Evolutionary conservation across 2,113 vertebrate species (phyloP).

Genomic region (Nesogale talazaci): DNA sequence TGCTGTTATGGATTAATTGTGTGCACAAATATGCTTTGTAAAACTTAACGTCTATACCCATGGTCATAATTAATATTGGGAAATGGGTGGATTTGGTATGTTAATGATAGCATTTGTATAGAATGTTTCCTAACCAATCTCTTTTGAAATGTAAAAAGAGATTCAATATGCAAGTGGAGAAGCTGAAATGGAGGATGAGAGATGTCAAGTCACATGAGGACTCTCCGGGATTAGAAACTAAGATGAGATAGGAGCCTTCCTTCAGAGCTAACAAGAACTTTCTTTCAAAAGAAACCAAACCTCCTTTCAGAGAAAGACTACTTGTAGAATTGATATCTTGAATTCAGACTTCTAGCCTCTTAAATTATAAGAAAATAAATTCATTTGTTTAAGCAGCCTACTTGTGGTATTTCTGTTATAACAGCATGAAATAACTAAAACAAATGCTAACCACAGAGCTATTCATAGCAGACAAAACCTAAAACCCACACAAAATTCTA

Average conservation of each 20-base stretch:
- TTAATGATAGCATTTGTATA: neutral
- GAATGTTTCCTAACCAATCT: neutral
- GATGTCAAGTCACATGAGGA: neutral
- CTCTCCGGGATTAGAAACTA: neutral
- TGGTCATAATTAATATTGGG: neutral
- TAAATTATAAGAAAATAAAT: neutral
- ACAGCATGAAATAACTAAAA: neutral
- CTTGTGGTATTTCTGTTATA: neutral
- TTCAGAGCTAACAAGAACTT: no score
- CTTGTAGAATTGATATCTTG: neutral
- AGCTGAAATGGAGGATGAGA: neutral
- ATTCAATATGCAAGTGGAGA: neutral
- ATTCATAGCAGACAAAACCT: neutral
- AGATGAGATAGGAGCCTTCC: neutral
- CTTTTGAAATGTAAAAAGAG: neutral
- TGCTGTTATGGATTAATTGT: neutral
- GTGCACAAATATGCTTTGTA: neutral
- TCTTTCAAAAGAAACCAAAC: no score
- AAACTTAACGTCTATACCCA: neutral
- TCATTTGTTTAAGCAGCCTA: neutral
- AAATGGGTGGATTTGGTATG: neutral
- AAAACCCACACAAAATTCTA: neutral
- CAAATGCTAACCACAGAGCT: neutral
- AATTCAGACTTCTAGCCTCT: neutral
- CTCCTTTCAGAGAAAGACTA: neutral